A percentile compares a stretch with the other conserved stretches of the same genome.
Evolutionary conservation across 2,113 vertebrate genomes (phyloP).

Genomic region (Tinamus guttatus): DNA sequence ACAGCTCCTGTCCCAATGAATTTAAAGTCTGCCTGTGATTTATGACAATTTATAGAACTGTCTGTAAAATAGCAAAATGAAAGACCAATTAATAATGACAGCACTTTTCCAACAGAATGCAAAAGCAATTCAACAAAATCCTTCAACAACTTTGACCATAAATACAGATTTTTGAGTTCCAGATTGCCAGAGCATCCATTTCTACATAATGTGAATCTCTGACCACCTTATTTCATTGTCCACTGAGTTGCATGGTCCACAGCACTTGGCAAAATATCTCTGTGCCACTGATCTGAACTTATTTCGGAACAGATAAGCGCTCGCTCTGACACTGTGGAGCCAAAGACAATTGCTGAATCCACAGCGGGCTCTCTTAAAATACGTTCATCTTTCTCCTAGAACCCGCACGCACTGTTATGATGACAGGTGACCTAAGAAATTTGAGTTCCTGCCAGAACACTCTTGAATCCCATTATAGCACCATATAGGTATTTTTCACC

Average conservation of each 20-base stretch:
- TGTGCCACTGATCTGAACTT: not conserved
- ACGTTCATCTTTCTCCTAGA: not conserved
- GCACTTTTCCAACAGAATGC: constrained; percentile 29
- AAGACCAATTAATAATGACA: constrained; percentile 59
- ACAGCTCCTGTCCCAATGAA: constrained; percentile 54
- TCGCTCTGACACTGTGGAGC: not conserved
- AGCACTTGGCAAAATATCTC: not conserved
- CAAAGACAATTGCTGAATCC: constrained; percentile 24
- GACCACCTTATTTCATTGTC: not conserved
- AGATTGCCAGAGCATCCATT: not conserved
- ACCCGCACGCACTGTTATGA: constrained; percentile 13
- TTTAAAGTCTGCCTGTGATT: constrained; percentile 54
- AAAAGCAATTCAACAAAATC: not conserved
- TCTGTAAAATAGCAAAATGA: constrained; percentile 54
- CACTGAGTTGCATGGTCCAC: not conserved
- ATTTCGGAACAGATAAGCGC: not conserved
- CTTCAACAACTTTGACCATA: not conserved
- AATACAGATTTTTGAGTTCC: not conserved
- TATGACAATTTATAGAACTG: constrained; percentile 60
- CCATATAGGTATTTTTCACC: constrained; percentile 29
- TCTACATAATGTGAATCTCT: not conserved
- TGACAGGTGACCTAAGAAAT: constrained; percentile 41
- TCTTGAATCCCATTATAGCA: constrained; percentile 25
- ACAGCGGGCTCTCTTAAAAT: not conserved
- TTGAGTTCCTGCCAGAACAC: constrained; percentile 31